Evolutionary conservation across 2,797 vertebrate genomes (phyloP), one percentile per base, ranked within the genome.

Genomic region (Acanthiza pusilla): DNA sequence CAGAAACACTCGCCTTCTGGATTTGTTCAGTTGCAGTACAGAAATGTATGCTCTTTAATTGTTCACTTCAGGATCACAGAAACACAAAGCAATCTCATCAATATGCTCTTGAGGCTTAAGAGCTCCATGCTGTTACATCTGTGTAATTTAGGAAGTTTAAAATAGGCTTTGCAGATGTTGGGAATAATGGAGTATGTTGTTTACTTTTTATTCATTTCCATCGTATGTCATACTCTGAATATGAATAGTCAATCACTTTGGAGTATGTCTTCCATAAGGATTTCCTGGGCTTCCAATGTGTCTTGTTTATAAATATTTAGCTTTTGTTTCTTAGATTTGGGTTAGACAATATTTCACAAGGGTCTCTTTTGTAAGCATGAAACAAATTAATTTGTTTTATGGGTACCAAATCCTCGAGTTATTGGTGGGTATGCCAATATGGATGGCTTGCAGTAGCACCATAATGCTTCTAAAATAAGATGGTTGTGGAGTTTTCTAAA

Each of bases 291-390:
- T 94, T 95, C 75, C 84, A 53, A 0, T 50, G 55, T 40, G 60
- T 89, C 95, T 95, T 97, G 93, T 97, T 97, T 97, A 97, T 97
- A 98, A 97, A 98, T 97, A 97, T 97, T 97, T 97, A 96, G 93
- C 89, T 97, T 97, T 43, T 38, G n/a, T 94, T 97, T 94, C 91
- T 89, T 93, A 68, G 88, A 67, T 88, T 95, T 94, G 88, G 85
- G 79, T 92, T 96, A 85, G 87, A 82, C 91, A 91, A 15, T 97
- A 82, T 96, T 97, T 95, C 93, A 94, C 78, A 68, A 89, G 93
- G 66, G 53, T 95, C 88, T 92, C 65, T 95, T 91, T 87, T 29
- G 11, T 89, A 95, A 96, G 77, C 14, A 26, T 83, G 90, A 94
- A 92, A 72, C 71, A 94, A 91, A 92, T 94, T 50, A 53, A 30